Base-by-base conservation (phyloP, 2,113 vertebrate genomes). In the Apistogramma diplotaenia region DNA sequence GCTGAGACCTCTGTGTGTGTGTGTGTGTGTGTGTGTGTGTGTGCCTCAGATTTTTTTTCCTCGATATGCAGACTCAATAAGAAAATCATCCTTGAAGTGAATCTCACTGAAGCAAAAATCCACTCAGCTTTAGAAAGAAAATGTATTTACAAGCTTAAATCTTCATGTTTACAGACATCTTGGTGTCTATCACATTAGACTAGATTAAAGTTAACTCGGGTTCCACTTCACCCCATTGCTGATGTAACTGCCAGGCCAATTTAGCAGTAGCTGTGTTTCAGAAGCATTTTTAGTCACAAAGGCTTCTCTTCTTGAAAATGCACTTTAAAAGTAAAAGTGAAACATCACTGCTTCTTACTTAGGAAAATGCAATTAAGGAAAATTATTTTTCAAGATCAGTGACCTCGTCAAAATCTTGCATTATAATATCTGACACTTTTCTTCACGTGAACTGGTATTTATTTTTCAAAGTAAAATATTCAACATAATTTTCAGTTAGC, bases 61-160 rank as follows among this genome's bases (percentile, higher is more conserved):
- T 71, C 55, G 43, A 9, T n/a, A 73, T 53, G 25, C 23, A 53
- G 29, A 57, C 29, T 61, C 31, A 18, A 67, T 27, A n/a, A 71
- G 53, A 81, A 75, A 86, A 75, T 74, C 49, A 33, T 27, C 33
- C 61, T 73, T 37, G n/a, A 61, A 84, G 67, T 72, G 40, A 75
- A 71, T 56, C 70, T 74, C 12, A 2, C 37, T 74, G 67, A 78
- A 61, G 29, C 55, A 71, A 54, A 46, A 53, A 70, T 43, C 9
- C 43, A 31, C 53, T 59, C 19, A 37, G 27, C 76, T 67, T 67
- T 4, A 40, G 8, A 86, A 43, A 76, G 49, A 72, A 72, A 54
- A 76, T 70, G 29, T 46, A 72, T 72, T 27, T 76, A 18, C 3
- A 3, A 25, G 21, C 12, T 74, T 70, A 78, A 75, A 67, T 51